Evolutionary conservation across 53 echinoderm and acorn worm species (phyloP).

Genomic region (Patiria pectinifera): DNA sequence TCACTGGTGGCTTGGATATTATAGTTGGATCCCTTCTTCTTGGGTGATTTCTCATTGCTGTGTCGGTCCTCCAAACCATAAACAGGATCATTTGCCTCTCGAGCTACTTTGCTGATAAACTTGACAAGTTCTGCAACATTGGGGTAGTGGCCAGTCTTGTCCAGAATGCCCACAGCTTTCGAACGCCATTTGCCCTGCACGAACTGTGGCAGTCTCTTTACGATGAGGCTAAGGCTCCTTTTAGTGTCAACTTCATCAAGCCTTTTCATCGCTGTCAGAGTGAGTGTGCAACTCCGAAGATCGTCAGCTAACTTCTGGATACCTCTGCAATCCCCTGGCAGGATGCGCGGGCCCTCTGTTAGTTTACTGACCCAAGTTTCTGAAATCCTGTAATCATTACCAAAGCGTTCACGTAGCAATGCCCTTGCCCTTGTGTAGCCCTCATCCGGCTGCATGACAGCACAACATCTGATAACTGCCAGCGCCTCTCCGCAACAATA

Average conservation of each 20-base stretch:
- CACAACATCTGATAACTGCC: slow-evolving; percentile 15
- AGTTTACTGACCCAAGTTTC: slow-evolving; percentile 10
- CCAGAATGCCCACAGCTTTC: slow-evolving; percentile 24
- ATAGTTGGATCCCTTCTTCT: background rate
- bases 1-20: background rate
- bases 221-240: slow-evolving; percentile 31
- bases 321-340: slow-evolving; percentile 37
- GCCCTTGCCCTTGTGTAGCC: background rate
- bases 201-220: slow-evolving; percentile 52
- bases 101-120: slow-evolving; percentile 42
- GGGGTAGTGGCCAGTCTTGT: slow-evolving; percentile 26
- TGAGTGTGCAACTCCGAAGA: slow-evolving; percentile 30
- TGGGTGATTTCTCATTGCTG: background rate
- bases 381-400: slow-evolving; percentile 6
- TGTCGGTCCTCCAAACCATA: slow-evolving; percentile 29
- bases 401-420: background rate
- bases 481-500: background rate
- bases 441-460: slow-evolving; percentile 10
- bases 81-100: slow-evolving; percentile 55
- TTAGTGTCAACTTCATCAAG: slow-evolving; percentile 44
- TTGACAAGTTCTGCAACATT: slow-evolving; percentile 45
- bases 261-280: slow-evolving; percentile 53
- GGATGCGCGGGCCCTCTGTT: slow-evolving; percentile 10
- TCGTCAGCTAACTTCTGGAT: slow-evolving; percentile 61
- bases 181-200: slow-evolving; percentile 51